phyloP scores from a whole-genome alignment of 2,113 vertebrate genomes.

The Cairina moschata region DNA sequence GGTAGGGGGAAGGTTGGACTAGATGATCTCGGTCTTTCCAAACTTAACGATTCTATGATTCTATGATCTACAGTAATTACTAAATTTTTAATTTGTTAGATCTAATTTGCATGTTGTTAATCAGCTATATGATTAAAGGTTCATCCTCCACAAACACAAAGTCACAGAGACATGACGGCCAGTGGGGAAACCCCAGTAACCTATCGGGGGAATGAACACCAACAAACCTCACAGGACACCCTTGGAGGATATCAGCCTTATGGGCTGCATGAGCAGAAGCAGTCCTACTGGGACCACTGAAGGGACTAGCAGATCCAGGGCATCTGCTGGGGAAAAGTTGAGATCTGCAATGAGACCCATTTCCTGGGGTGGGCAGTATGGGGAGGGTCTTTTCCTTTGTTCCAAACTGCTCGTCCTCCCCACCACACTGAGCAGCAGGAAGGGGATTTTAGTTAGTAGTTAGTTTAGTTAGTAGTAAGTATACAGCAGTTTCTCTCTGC shows the following conservation, averaged over 20 bases:
- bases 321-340: neutral
- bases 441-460: too few relatives aligned
- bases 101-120: neutral
- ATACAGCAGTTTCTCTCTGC: neutral
- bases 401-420: neutral
- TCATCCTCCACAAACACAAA: neutral
- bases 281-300: neutral
- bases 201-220: neutral
- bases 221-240: neutral
- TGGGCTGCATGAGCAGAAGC: neutral
- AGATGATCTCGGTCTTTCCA: too few relatives aligned
- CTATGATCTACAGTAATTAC: neutral
- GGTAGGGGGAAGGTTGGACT: too few relatives aligned
- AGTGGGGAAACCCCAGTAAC: neutral
- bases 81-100: neutral
- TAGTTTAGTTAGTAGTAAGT: neutral
- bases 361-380: neutral
- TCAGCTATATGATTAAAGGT: neutral
- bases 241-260: neutral
- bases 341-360: neutral
- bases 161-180: neutral
- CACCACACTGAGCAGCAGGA: neutral
- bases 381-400: neutral
- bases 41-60: too few relatives aligned
- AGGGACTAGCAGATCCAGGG: neutral